A percentile compares a stretch with the other conserved stretches of the same genome.
Evolutionary conservation across 2,113 vertebrate genomes (phyloP).

Genomic region (Rhineura floridana): DNA sequence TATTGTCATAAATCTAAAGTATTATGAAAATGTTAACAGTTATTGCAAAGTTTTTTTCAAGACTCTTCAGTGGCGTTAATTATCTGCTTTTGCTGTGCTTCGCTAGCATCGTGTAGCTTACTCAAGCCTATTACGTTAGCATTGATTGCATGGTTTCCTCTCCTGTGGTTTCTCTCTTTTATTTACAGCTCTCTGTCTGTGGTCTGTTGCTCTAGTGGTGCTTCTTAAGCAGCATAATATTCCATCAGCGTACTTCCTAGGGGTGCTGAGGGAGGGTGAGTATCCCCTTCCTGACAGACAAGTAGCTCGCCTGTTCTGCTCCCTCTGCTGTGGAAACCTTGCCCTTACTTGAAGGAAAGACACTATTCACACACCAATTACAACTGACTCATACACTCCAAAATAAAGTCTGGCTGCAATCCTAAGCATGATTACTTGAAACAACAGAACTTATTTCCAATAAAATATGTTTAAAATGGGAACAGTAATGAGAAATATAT

Average conservation of each 20-base stretch:
- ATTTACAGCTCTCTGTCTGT: accelerated
- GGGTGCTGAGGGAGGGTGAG: too few species aligned
- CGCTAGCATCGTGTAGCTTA: not conserved
- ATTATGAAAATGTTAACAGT: not conserved
- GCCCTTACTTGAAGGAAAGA: too few species aligned
- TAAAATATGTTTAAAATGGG: too few species aligned
- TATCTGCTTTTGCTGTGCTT: not conserved
- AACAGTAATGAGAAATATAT: too few species aligned
- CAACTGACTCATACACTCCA: not conserved
- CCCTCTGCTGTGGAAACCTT: too few species aligned
- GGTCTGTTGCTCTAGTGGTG: not conserved
- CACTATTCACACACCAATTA: too few species aligned
- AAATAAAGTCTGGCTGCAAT: not conserved
- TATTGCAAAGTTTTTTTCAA: not conserved
- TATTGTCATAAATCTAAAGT: not conserved
- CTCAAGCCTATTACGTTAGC: not conserved
- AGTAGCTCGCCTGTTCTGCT: too few species aligned
- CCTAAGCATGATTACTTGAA: too few species aligned
- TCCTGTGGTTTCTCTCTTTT: not conserved
- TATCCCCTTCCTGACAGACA: too few species aligned
- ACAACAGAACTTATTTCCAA: too few species aligned
- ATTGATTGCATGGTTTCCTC: not conserved
- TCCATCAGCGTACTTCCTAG: not conserved
- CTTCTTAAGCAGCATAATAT: not conserved
- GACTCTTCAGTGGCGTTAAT: not conserved